Base-by-base conservation (phyloP, 2,888 invertebrate genomes). In the Rotaria magnacalcarata region DNA sequence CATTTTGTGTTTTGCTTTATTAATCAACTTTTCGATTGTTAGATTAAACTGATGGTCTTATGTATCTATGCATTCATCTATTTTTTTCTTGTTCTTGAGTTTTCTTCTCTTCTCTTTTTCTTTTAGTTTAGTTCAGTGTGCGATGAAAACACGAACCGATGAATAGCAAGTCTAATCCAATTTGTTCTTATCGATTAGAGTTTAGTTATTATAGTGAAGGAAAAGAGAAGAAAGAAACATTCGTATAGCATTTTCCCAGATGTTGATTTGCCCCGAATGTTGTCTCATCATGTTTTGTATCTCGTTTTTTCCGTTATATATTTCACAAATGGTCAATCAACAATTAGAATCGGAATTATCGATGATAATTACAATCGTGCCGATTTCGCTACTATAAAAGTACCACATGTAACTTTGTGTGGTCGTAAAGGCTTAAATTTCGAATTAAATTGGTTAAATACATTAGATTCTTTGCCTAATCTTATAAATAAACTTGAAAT, bases 161-260 rank as follows among this genome's bases (percentile, higher is more conserved):
- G 67, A 67, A 67, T 67, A 67, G 67, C 27, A 67, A 67, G 34
- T 67, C 67, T 67, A 67, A 67, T 67, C 34, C 67, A 41, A 67
- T 67, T 67, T 67, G 7, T 67, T 67, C 67, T 67, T 34, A 67
- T 67, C 67, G 67, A 67, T 67, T 67, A 34, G 67, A 67, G 11
- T 67, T 27, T 67, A 19, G 34, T 41, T 67, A 34, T 67, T 67
- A 67, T 41, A 67, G 67, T 41, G 34, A 34, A 67, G 67, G 2
- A 67, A 67, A 67, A 67, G 67, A 67, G 1, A 34, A 67, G 34
- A 34, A 41, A 34, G 34, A 34, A 2, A 67, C 5, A 34, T 67
- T 16, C 34, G 24, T 56, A 24, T 21, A 24, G 24, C 24, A 56
- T 56, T 21, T 67, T 67, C 34, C 11, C 16, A 34, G 16, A 67